These are phyloP conservation scores for Clarias laeviceps DNA, from an alignment of 2,797 vertebrate species.

Conservation along the genomic window DNA sequence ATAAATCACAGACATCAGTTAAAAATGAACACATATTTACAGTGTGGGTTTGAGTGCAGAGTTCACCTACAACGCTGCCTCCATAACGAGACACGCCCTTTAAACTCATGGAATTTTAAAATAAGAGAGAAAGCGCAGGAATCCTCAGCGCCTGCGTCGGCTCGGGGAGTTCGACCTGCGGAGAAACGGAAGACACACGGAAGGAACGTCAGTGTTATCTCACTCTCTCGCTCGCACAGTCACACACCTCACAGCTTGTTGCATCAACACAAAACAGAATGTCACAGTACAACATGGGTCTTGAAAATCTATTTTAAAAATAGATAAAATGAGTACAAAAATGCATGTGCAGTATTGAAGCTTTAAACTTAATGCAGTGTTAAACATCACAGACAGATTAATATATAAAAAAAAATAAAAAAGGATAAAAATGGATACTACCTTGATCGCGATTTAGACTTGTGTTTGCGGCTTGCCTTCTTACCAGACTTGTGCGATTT, in stretches of 20 bases:
- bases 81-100: constrained; percentile 99
- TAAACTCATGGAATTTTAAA: constrained; percentile 99
- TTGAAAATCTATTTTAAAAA: constrained; percentile 8
- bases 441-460: constrained; percentile 99
- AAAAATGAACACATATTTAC: constrained; percentile 95
- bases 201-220: constrained; percentile 63
- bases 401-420: constrained; percentile 55
- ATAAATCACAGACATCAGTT: constrained; percentile 84
- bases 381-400: constrained; percentile 35
- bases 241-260: constrained; percentile 37
- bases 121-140: constrained; percentile 75
- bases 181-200: constrained; percentile 76
- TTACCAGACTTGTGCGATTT: constrained; percentile 99
- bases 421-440: constrained; percentile 92
- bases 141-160: constrained; percentile 94
- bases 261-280: constrained; percentile 35
- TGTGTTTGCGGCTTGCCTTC: constrained; percentile 99
- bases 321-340: constrained; percentile 10
- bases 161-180: constrained; percentile 91
- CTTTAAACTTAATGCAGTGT: not conserved
- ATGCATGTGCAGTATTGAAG: not conserved
- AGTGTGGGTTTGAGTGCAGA: constrained; percentile 77
- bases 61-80: constrained; percentile 98
- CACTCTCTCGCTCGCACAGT: constrained; percentile 11
- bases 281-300: constrained; percentile 16